Conservation (phyloP, 1,140 invertebrate genomes). For the Caenorhabditis brenneri region DNA sequence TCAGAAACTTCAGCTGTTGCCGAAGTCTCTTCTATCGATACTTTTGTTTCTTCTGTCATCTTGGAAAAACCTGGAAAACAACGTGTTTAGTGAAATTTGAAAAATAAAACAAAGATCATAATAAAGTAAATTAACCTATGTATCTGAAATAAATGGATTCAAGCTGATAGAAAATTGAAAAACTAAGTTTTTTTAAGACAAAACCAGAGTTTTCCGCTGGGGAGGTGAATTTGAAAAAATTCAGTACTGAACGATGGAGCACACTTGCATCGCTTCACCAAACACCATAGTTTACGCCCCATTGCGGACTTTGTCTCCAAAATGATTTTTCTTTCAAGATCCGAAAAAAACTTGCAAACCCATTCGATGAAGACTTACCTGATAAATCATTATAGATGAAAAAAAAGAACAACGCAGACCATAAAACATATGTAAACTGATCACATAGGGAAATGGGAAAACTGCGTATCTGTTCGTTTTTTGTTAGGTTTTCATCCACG, state of each 20-base stretch:
- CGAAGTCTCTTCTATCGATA: not conserved
- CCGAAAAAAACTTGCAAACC: not conserved
- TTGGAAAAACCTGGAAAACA: not conserved
- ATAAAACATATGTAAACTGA: not conserved
- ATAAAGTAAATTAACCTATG: too few relatives aligned
- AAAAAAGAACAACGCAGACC: not conserved
- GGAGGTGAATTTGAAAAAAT: not conserved
- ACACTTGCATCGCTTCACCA: not conserved
- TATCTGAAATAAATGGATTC: too few relatives aligned
- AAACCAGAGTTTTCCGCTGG: not conserved
- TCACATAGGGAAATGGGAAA: not conserved
- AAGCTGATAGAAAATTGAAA: too few relatives aligned
- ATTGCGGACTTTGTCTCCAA: not conserved
- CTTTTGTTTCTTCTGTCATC: not conserved
- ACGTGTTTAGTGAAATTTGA: too few relatives aligned
- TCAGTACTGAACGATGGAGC: not conserved
- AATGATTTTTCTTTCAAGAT: not conserved
- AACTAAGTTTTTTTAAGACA: not conserved
- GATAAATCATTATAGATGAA: not conserved
- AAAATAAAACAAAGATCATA: too few relatives aligned
- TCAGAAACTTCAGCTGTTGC: not conserved
- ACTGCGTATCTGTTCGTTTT: conserved; percentile 1
- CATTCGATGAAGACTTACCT: not conserved
- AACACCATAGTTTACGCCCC: not conserved
- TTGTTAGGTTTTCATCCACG: conserved; percentile 2